Conservation (phyloP, 2,888 invertebrate genomes). For the Idaea aversata region DNA sequence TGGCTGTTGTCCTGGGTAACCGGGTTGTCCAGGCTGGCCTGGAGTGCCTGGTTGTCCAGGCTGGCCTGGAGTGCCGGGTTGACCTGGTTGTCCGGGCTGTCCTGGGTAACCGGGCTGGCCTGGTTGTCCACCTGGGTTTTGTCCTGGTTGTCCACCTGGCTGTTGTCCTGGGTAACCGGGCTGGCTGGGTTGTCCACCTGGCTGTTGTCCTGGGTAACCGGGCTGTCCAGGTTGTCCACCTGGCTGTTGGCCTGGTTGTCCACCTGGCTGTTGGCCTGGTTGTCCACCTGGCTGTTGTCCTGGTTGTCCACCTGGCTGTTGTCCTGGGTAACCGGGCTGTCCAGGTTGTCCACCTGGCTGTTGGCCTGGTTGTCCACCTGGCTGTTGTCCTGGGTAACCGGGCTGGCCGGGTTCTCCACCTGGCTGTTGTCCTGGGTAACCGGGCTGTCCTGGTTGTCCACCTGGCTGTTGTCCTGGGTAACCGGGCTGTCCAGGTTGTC, state of each 20-base stretch:
- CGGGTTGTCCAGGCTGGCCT: constrained; percentile 14
- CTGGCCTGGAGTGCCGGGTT: constrained; percentile 24
- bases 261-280: constrained; percentile 11
- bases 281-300: constrained; percentile 26
- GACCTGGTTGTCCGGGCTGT: constrained; percentile 26
- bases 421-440: constrained; percentile 41
- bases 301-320: constrained; percentile 23
- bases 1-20: constrained; percentile 17
- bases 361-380: constrained; percentile 23
- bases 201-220: no score
- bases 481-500: no score
- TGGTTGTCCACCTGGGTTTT: constrained; percentile 34
- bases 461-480: no score
- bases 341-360: constrained; percentile 20
- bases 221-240: no score
- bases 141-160: constrained; percentile 36
- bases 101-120: constrained; percentile 32
- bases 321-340: constrained; percentile 8
- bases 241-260: no score
- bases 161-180: no score
- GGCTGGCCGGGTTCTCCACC: constrained; percentile 34
- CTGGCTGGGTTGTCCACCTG: no score
- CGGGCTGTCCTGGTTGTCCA: no score
- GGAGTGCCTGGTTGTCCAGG: constrained; percentile 28
- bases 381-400: constrained; percentile 30